These are phyloP conservation scores for Clepsis dumicolana DNA, from an alignment of 2,888 invertebrate genomes.

Conservation along the genomic window DNA sequence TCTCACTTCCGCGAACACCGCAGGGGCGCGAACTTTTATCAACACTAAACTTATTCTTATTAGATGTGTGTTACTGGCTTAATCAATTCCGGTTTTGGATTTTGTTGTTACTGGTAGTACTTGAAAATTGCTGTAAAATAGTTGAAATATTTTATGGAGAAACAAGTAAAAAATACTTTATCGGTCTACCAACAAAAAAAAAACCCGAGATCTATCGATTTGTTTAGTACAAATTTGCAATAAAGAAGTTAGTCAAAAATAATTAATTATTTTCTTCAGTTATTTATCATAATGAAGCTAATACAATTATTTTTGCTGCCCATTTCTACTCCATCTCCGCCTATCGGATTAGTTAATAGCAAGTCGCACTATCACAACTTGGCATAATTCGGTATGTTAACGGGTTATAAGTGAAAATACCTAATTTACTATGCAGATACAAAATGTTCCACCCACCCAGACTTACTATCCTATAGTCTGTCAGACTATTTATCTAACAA, in stretches of 20 bases:
- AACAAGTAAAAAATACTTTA: background rate
- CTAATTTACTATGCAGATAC: background rate
- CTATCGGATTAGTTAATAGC: too few species aligned
- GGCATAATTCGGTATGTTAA: too few species aligned
- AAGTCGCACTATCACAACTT: too few species aligned
- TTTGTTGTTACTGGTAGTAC: slow-evolving; percentile 9
- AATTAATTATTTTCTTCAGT: too few species aligned
- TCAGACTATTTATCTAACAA: background rate
- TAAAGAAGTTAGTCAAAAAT: background rate
- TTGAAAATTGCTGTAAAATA: slow-evolving; percentile 22
- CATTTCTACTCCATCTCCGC: too few species aligned
- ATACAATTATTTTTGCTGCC: too few species aligned
- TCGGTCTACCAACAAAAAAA: background rate
- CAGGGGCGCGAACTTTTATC: background rate
- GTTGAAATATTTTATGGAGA: background rate
- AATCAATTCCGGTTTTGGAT: slow-evolving; percentile 30
- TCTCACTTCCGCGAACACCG: background rate
- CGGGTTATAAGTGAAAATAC: too few species aligned
- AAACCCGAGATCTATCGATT: background rate
- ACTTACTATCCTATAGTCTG: too few species aligned
- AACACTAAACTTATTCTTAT: too few species aligned
- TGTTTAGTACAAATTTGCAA: background rate
- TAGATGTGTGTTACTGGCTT: slow-evolving; percentile 30
- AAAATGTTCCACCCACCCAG: background rate
- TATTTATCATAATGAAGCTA: too few species aligned